Base-by-base conservation (phyloP, 2,797 vertebrate species). In the Petrocephalus schoutedeni region DNA sequence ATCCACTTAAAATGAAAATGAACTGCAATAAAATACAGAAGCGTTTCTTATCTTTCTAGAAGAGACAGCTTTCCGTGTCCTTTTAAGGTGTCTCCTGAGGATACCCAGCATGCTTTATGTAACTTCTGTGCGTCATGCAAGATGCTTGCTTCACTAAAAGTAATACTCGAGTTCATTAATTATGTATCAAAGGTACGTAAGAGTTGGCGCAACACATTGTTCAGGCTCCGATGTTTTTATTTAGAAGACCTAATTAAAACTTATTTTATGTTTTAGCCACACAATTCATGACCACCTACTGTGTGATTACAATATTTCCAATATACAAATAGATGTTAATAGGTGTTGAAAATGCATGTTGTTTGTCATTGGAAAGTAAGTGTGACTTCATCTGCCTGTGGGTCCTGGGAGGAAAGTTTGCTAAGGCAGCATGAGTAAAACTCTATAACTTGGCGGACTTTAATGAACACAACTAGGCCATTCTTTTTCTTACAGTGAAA, bases 151-250 rank as follows among this genome's bases (percentile, higher is more conserved):
- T 80, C 59, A 84, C 71, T 74, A 85, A 64, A 87, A 80, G 41
- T 49, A 59, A 19, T 56, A 87, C 32, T 87, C 45, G 12, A 74
- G 85, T 49, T 16, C 21, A 82, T 87, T 49, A 86, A 67, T 67
- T 67, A 67, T 67, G 61, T 67, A 67, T 67, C 3, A 67, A 67
- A 28, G 3, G 23, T 28, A 82, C 9, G 21, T 21, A 77, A 36
- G 45, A 59, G 85, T 53, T 80, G 64, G 53, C 88, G 58, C 67
- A 51, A 45, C 21, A 3, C 5, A 64, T 87, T 89, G 85, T 82
- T 89, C 45, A 61, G 85, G 85, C 61, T 87, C 88, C 87, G 23
- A 56, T 89, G 45, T 54, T 61, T 64, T 87, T 56, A 86, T 88
- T 86, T 49, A 86, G 71, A 49, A 19, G 10, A 12, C 10, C 10